These are phyloP conservation scores for Poecile atricapillus DNA, from an alignment of 2,113 vertebrate species.

Conservation along the genomic window DNA sequence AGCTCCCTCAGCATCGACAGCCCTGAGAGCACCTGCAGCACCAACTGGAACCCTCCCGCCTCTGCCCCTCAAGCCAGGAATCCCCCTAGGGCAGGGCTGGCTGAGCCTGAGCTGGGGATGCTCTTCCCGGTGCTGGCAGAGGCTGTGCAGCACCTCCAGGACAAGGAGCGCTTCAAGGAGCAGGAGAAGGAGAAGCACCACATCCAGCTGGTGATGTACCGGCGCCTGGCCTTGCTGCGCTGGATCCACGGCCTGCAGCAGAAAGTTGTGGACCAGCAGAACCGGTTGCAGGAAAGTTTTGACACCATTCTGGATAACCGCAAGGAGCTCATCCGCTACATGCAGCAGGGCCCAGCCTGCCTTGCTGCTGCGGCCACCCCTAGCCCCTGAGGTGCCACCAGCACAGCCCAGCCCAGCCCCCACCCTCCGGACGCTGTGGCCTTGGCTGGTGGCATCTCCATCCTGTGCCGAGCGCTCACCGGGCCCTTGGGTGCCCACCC, in stretches of 20 bases:
- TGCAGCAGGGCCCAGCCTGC: constrained; percentile 70
- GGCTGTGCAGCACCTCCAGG: constrained; percentile 85
- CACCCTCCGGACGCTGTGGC: fast-evolving
- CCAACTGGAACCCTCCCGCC: constrained; percentile 35
- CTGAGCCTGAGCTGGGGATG: not conserved
- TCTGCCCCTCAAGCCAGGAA: not conserved
- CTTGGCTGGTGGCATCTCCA: not conserved
- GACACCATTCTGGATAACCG: constrained; percentile 94
- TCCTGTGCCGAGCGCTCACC: fast-evolving
- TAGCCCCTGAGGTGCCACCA: constrained; percentile 14
- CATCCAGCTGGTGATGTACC: constrained; percentile 94
- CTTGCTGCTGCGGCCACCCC: not conserved
- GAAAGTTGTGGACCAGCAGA: constrained; percentile 88
- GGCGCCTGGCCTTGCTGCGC: constrained; percentile 90
- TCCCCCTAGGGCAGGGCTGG: not conserved
- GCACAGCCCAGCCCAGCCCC: not conserved
- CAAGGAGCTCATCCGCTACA: constrained; percentile 89
- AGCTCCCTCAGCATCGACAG: constrained; percentile 84
- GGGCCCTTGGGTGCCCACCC: not conserved
- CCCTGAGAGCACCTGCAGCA: constrained; percentile 57
- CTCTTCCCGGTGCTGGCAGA: constrained; percentile 79
- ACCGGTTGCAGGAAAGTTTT: constrained; percentile 91
- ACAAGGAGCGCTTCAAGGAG: constrained; percentile 91
- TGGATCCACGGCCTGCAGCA: constrained; percentile 92
- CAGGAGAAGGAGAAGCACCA: constrained; percentile 96